phyloP scores from a whole-genome alignment of 2,113 vertebrate species.

The Noctilio leporinus region DNA sequence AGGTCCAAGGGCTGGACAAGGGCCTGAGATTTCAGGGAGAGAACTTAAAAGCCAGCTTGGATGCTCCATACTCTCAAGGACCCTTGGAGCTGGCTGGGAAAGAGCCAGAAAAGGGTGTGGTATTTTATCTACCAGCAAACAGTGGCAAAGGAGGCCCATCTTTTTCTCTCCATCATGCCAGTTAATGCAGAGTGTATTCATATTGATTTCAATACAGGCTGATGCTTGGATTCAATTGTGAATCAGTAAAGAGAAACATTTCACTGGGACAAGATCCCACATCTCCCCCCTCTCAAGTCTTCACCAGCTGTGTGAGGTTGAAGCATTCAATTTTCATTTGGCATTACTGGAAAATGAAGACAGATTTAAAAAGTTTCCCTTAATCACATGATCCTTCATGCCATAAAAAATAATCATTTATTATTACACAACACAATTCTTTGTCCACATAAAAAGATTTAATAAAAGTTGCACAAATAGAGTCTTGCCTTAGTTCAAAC shows the following conservation, averaged over 20 bases:
- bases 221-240: background rate
- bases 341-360: background rate
- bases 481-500: background rate
- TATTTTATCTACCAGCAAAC: background rate
- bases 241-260: background rate
- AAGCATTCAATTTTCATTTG: no score
- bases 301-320: fast-evolving
- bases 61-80: background rate
- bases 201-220: background rate
- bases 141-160: background rate
- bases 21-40: background rate
- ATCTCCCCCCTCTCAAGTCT: background rate
- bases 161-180: background rate
- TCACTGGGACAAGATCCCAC: background rate
- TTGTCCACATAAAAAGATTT: background rate
- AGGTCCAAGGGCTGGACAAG: background rate
- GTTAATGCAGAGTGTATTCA: background rate
- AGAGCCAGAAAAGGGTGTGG: background rate
- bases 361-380: background rate
- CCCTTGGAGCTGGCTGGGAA: background rate
- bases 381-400: background rate
- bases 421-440: background rate
- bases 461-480: fast-evolving
- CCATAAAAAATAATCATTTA: background rate
- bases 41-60: background rate